Evolutionary conservation across 2,113 vertebrate genomes (phyloP).

Genomic region (Rhinolophus ferrumequinum): DNA sequence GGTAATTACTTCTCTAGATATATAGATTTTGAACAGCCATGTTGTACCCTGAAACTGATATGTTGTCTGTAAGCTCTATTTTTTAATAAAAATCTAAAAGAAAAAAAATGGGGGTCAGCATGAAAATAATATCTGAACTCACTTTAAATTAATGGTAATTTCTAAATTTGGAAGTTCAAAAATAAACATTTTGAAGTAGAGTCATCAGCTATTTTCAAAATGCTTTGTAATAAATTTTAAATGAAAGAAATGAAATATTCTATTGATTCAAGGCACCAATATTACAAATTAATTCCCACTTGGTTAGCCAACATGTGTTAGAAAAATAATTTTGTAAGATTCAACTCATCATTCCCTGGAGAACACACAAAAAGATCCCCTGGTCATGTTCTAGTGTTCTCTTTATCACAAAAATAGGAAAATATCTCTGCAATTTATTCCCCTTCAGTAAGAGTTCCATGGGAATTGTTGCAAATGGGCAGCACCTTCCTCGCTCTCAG

Average conservation of each 20-base stretch:
- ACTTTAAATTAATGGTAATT: background rate
- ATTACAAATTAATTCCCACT: constrained; percentile 26
- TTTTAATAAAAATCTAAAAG: background rate
- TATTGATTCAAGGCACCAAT: background rate
- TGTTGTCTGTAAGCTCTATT: too few relatives aligned
- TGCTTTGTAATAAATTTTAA: constrained; percentile 34
- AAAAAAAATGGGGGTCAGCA: background rate
- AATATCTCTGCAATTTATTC: background rate
- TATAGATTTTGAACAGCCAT: too few relatives aligned
- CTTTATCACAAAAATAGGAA: constrained; percentile 64
- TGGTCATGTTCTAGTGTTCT: constrained; percentile 63
- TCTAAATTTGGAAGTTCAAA: constrained; percentile 20
- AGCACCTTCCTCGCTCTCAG: background rate
- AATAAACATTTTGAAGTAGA: constrained; percentile 6
- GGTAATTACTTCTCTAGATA: too few relatives aligned
- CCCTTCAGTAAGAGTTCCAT: background rate
- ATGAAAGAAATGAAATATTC: background rate
- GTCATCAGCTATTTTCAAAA: constrained; percentile 11
- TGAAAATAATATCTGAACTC: background rate
- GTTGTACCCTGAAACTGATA: too few relatives aligned
- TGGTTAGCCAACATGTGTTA: background rate
- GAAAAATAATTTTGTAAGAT: constrained; percentile 25
- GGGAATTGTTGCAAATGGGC: background rate
- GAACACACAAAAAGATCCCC: background rate
- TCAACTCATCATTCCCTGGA: background rate